Evolutionary conservation across 2,888 invertebrate species (phyloP), one percentile per base, ranked within the genome.

Genomic region (Drosophila melanosoma): DNA sequence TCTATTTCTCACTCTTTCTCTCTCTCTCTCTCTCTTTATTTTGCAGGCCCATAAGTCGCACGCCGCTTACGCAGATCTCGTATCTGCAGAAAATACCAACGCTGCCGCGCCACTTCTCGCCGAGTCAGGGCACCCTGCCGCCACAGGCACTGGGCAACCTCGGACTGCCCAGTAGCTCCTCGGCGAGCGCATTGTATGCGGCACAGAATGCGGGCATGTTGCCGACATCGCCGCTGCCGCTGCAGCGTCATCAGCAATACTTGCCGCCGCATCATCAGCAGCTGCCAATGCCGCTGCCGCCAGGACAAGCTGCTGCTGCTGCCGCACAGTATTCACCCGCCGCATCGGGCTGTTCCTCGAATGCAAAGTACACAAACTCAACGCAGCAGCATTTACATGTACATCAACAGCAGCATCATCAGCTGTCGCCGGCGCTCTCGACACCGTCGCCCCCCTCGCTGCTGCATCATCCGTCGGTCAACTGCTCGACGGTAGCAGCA

Each of bases 381-480:
- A 81, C 82, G 33, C 82, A 75, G 17, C 79, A 73, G 2, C 78
- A 77, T 29, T 67, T 60, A 36, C 83, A 68, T 45, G 1, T 66
- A 72, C 69, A 51, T 8, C 62, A 38, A 10, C 69, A 72, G 26
- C 77, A 72, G 10, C 84, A 89, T 38, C 91, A 91, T 76, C 92
- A 91, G 69, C 66, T 91, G 66, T 92, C 92, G 57, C 92, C 92
- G 81, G 91, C 91, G 69, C 91, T 93, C 72, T 92, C 93, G 61
- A 92, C 93, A 54, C 92, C 93, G 52, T 93, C 93, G 70, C 93
- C 93, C 51, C 91, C 93, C 45, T 92, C 93, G 60, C 81, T 93
- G 74, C 76, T 92, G 38, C 92, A 92, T 75, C 92, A 92, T 82
- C 91, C 76, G 32, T 63, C 56, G n/a, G 80, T 29, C 29, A 69